These are phyloP conservation scores for Manis javanica DNA, from an alignment of 2,797 vertebrate genomes.

Conservation along the genomic window DNA sequence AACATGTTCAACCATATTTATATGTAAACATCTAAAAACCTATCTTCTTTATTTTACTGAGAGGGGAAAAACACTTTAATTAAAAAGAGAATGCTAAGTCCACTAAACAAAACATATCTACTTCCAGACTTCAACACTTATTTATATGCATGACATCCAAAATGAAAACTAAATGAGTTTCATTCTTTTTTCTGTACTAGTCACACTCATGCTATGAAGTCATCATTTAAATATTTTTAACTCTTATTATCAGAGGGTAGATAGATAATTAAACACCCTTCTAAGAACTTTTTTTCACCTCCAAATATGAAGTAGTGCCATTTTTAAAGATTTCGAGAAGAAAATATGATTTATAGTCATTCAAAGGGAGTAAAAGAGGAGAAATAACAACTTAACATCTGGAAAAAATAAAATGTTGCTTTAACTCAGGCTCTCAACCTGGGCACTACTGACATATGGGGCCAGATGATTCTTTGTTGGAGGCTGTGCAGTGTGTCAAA, in stretches of 20 bases:
- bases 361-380: background rate
- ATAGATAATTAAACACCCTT: constrained; percentile 45
- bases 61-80: background rate
- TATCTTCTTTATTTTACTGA: constrained; percentile 9
- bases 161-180: constrained; percentile 24
- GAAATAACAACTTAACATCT: background rate
- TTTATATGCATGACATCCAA: background rate
- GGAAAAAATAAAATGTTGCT: background rate
- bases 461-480: background rate
- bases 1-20: constrained; percentile 50
- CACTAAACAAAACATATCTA: constrained; percentile 25
- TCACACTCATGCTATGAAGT: background rate
- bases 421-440: background rate
- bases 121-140: constrained; percentile 17
- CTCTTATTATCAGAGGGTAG: constrained; percentile 2
- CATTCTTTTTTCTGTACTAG: constrained; percentile 9
- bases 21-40: constrained; percentile 36
- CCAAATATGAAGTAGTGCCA: background rate
- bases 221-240: constrained; percentile 32
- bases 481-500: background rate
- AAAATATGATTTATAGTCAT: background rate
- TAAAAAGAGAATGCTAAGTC: constrained; percentile 24
- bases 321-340: constrained; percentile 22
- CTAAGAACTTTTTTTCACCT: background rate
- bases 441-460: too few relatives aligned